phyloP scores from a whole-genome alignment of 2,797 vertebrate species.

The Silurus lanzhouensis region DNA sequence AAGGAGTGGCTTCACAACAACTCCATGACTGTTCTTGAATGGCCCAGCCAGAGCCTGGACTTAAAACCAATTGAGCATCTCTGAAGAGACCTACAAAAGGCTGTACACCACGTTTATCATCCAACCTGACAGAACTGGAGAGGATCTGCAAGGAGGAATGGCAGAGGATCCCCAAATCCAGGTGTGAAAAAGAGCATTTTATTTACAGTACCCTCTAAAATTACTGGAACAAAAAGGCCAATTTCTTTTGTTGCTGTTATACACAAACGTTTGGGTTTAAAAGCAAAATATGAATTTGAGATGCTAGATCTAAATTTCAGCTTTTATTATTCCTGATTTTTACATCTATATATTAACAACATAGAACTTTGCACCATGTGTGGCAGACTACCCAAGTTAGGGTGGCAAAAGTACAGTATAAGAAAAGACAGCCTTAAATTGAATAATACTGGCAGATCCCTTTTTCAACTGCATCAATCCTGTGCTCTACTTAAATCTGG shows the following conservation, averaged over 20 bases:
- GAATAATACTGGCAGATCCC: neutral
- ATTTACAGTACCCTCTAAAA: neutral
- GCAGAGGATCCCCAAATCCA: too few relatives aligned
- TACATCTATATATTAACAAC: neutral
- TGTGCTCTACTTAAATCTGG: neutral
- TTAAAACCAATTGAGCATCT: too few relatives aligned
- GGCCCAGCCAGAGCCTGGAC: too few relatives aligned
- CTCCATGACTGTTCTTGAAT: too few relatives aligned
- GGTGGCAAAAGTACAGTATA: neutral
- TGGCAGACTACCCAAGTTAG: neutral
- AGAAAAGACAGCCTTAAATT: neutral
- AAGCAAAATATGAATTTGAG: neutral
- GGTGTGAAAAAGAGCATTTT: neutral
- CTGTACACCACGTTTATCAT: too few relatives aligned
- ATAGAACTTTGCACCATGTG: neutral
- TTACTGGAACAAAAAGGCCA: neutral
- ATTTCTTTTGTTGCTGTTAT: neutral
- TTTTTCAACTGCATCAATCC: neutral
- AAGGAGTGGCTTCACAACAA: too few relatives aligned
- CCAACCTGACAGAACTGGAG: too few relatives aligned
- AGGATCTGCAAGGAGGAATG: too few relatives aligned
- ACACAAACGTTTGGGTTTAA: neutral
- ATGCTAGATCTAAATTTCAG: neutral
- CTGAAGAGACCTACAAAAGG: too few relatives aligned
- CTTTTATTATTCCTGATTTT: neutral